These are phyloP conservation scores for Montipora capricornis DNA, from an alignment of 64 coral and sea anemone species.

Conservation along the genomic window DNA sequence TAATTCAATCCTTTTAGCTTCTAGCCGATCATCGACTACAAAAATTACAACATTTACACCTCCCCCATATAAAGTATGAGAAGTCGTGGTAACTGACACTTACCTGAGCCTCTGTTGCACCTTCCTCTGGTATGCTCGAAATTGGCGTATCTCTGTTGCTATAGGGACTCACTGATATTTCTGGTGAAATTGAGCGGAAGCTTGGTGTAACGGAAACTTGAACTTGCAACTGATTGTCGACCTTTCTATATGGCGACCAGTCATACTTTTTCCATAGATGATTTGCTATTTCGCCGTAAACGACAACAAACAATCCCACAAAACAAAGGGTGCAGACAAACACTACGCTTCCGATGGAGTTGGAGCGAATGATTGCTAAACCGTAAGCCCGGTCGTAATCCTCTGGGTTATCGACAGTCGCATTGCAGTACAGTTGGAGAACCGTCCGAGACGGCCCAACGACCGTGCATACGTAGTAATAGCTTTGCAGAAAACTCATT, in stretches of 20 bases:
- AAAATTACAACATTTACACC: too few species aligned
- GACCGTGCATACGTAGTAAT: conserved; percentile 24
- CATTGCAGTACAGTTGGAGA: not conserved
- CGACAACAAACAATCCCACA: conserved; percentile 4
- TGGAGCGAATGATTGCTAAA: conserved; percentile 9
- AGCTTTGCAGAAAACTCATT: conserved; percentile 9
- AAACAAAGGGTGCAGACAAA: not conserved
- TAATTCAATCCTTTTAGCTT: too few species aligned
- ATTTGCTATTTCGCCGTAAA: conserved; percentile 21
- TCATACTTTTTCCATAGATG: conserved; percentile 20
- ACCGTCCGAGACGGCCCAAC: not conserved
- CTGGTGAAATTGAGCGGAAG: not conserved
- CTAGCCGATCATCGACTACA: too few species aligned
- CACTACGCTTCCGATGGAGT: not conserved
- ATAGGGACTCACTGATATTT: not conserved
- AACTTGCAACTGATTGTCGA: not conserved
- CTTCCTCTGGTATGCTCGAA: not conserved
- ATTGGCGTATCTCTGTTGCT: not conserved
- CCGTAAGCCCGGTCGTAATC: not conserved
- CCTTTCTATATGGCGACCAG: not conserved
- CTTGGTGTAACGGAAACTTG: not conserved
- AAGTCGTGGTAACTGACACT: not conserved
- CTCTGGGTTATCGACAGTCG: not conserved
- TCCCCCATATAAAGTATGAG: too few species aligned
- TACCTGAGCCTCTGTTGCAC: not conserved